These are phyloP conservation scores for Phragmatobia fuliginosa DNA, from an alignment of 2,888 invertebrate species.

Conservation along the genomic window DNA sequence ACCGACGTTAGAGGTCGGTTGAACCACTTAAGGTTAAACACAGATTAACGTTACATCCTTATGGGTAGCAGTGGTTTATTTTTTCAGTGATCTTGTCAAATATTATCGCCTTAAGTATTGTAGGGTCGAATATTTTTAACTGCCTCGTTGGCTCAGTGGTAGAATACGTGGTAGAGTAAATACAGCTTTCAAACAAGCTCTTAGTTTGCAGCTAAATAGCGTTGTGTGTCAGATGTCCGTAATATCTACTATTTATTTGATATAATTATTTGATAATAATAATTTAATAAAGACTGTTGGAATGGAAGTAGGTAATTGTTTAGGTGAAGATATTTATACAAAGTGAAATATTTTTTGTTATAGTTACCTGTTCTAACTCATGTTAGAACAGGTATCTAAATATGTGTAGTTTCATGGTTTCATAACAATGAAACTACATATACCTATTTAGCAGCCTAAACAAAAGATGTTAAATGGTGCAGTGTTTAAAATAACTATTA, in stretches of 20 bases:
- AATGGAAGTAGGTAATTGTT: no score
- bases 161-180: no score
- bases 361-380: background rate
- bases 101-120: background rate
- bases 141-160: no score
- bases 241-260: background rate
- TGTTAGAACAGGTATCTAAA: no score
- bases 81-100: background rate
- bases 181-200: no score
- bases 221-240: no score
- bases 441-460: conserved; percentile 8
- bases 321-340: background rate
- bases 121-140: no score
- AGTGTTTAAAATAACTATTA: conserved; percentile 32
- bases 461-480: conserved; percentile 23
- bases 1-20: conserved; percentile 27
- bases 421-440: background rate
- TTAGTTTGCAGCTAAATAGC: no score
- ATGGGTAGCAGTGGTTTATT: background rate
- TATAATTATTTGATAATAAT: background rate
- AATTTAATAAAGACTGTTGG: no score
- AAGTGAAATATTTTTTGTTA: background rate
- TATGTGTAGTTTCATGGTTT: no score
- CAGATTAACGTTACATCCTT: conserved; percentile 26
- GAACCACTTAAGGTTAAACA: conserved; percentile 40